Percentiles rank a stretch among this genome's conserved stretches.
These are phyloP conservation scores for Capitella teleta DNA, from an alignment of 1,140 invertebrate genomes.

Conservation along the genomic window DNA sequence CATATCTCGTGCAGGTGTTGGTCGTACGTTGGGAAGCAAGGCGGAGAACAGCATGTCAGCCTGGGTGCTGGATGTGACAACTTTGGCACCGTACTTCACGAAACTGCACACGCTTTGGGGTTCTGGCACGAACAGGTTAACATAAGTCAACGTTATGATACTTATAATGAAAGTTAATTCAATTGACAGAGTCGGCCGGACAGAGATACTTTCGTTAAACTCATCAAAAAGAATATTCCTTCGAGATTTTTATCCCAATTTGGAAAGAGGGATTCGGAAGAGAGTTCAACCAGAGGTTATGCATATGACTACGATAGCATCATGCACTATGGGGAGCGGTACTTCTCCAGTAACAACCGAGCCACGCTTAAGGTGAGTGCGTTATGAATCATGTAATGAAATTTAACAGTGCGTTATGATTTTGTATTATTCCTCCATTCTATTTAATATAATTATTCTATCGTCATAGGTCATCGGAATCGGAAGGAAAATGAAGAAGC, in stretches of 20 bases:
- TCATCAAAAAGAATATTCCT: conserved; percentile 20
- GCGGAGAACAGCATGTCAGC: conserved; percentile 9
- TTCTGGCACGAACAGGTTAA: conserved; percentile 16
- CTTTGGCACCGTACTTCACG: conserved; percentile 11
- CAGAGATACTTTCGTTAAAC: conserved; percentile 21
- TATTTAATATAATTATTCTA: neutral
- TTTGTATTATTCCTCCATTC: neutral
- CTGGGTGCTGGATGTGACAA: conserved; percentile 6
- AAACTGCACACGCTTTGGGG: conserved; percentile 11
- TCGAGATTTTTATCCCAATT: conserved; percentile 19
- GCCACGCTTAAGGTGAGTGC: conserved; percentile 37
- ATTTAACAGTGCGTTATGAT: neutral
- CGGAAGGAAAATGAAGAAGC: conserved; percentile 21
- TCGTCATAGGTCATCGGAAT: conserved; percentile 26
- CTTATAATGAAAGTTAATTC: neutral
- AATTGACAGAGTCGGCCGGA: conserved; percentile 20
- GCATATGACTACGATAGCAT: conserved; percentile 68
- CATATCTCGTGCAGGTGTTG: conserved; percentile 7
- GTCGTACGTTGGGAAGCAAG: conserved; percentile 5
- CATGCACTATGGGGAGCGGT: conserved; percentile 70
- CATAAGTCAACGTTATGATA: neutral
- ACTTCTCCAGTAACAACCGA: conserved; percentile 61
- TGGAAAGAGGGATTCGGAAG: conserved; percentile 11
- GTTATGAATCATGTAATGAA: neutral
- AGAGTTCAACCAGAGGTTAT: conserved; percentile 18